Evolutionary conservation across 2,888 invertebrate genomes (phyloP).

Genomic region (Tenthredo scrophulariae): DNA sequence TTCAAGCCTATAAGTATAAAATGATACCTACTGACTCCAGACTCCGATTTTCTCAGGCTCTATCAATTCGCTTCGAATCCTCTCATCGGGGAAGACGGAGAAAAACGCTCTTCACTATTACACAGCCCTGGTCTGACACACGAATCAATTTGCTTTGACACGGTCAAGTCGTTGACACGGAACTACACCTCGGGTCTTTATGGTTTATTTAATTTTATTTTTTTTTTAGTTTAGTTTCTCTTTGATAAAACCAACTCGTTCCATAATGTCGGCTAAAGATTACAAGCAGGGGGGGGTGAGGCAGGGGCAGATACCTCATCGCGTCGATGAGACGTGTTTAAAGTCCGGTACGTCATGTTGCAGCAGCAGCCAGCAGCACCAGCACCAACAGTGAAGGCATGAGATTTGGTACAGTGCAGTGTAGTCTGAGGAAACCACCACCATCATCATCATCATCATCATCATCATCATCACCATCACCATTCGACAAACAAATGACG

Average conservation of each 20-base stretch:
- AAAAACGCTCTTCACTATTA: background rate
- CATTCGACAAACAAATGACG: slow-evolving; percentile 64
- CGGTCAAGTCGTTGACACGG: slow-evolving; percentile 56
- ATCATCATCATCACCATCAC: background rate
- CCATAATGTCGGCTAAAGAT: too few species aligned
- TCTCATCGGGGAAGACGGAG: background rate
- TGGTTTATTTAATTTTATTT: too few species aligned
- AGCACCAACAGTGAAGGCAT: too few species aligned
- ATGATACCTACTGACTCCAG: background rate
- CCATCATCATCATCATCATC: slow-evolving; percentile 27
- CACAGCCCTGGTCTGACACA: slow-evolving; percentile 27
- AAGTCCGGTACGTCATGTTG: too few species aligned
- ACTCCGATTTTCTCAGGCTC: slow-evolving; percentile 13
- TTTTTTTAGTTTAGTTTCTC: too few species aligned
- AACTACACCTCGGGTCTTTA: slow-evolving; percentile 38
- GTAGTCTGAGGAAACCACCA: background rate
- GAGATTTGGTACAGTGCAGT: too few species aligned
- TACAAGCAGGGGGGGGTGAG: too few species aligned
- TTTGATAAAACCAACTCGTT: background rate
- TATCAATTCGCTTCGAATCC: slow-evolving; percentile 7
- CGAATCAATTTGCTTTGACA: slow-evolving; percentile 58
- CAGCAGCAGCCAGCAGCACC: too few species aligned
- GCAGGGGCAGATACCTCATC: too few species aligned
- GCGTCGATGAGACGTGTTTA: too few species aligned
- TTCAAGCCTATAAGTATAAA: too few species aligned